Percentiles rank a stretch among this genome's conserved stretches.
Conservation (phyloP, 2,888 invertebrate species). For the Phaonia tiefii region DNA sequence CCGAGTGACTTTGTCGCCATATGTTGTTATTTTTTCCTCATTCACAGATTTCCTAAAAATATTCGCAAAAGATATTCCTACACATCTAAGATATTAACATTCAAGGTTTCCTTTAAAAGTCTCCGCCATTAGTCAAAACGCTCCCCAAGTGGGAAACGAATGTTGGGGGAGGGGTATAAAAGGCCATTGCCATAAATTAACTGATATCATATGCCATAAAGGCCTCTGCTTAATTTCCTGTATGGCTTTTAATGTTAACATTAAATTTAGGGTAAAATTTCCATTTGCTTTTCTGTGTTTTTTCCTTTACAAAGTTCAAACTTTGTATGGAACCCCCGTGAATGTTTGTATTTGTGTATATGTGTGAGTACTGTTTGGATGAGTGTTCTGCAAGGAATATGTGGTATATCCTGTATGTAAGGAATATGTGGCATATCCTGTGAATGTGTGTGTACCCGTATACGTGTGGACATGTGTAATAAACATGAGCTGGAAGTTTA, state of each 20-base stretch:
- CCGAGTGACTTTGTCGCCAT: conserved; percentile 60
- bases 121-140: conserved; percentile 15
- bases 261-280: conserved; percentile 64
- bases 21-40: conserved; percentile 59
- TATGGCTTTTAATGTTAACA: conserved; percentile 62
- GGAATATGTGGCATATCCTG: conserved; percentile 21
- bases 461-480: conserved; percentile 33
- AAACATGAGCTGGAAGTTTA: conserved; percentile 60
- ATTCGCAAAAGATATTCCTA: conserved; percentile 47
- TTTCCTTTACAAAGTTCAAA: no score
- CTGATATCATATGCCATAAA: conserved; percentile 64
- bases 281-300: conserved; percentile 33
- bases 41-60: conserved; percentile 40
- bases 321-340: no score
- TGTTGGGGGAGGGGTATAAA: not conserved
- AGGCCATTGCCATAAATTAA: conserved; percentile 62
- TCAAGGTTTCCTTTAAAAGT: conserved; percentile 38
- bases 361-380: conserved; percentile 3
- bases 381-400: not conserved
- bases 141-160: conserved; percentile 9
- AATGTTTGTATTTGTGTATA: not conserved
- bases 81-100: conserved; percentile 17
- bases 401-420: not conserved
- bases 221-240: conserved; percentile 65
- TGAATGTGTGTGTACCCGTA: conserved; percentile 5